Percentiles rank a stretch among this genome's conserved stretches.
phyloP scores from a whole-genome alignment of 1,140 invertebrate genomes.

The Drosophila willistoni region DNA sequence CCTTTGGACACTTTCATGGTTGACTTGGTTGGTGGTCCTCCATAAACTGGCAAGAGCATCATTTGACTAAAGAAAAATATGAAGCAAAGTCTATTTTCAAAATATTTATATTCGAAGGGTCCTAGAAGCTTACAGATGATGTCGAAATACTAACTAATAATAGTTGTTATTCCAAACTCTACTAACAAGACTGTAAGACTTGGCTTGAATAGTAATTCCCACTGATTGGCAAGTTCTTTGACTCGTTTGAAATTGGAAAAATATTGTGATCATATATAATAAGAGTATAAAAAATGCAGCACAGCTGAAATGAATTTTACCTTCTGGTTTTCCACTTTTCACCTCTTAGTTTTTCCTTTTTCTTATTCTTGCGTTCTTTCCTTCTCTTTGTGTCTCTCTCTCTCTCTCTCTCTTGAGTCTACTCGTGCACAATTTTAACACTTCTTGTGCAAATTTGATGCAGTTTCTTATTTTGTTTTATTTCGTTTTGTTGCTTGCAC shows the following conservation, averaged over 20 bases:
- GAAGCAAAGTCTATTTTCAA: background rate
- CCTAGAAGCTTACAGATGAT: background rate
- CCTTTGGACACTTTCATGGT: conserved; percentile 11
- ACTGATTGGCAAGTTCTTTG: no score
- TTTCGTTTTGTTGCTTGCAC: conserved; percentile 36
- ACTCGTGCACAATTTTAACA: conserved; percentile 57
- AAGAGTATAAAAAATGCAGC: background rate
- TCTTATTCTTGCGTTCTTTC: background rate
- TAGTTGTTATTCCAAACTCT: no score
- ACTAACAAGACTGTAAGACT: no score
- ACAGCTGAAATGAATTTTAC: background rate
- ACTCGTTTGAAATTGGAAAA: no score
- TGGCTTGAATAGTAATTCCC: no score
- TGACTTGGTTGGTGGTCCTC: conserved; percentile 4
- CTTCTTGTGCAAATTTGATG: conserved; percentile 64
- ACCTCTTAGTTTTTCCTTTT: background rate
- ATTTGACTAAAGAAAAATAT: background rate
- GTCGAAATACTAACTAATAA: no score
- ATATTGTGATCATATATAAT: background rate
- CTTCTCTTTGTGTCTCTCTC: background rate
- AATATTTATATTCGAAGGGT: background rate
- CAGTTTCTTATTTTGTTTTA: conserved; percentile 40
- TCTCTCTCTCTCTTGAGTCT: conserved; percentile 4
- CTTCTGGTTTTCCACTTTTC: background rate
- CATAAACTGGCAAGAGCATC: conserved; percentile 1